These are phyloP conservation scores for Montipora efflorescens DNA, from an alignment of 64 coral and sea anemone species.

Conservation along the genomic window DNA sequence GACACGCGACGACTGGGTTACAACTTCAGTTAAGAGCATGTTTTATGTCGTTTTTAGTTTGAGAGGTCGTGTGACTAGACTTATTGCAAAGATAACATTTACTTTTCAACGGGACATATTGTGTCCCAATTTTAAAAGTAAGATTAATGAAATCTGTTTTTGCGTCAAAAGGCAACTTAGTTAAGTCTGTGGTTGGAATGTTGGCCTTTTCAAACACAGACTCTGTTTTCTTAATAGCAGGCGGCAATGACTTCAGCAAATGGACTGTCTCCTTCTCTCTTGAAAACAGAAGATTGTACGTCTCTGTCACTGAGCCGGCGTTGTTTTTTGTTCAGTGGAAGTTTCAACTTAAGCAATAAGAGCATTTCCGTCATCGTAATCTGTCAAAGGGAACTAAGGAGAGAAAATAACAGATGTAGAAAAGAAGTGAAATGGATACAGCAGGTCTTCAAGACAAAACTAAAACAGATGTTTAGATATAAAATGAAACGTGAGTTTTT, in stretches of 20 bases:
- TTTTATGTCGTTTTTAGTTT: slow-evolving; percentile 34
- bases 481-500: neutral
- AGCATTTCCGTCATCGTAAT: slow-evolving; percentile 36
- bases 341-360: slow-evolving; percentile 10
- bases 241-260: neutral
- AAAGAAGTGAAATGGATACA: slow-evolving; percentile 28
- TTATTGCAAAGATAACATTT: slow-evolving; percentile 34
- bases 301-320: too few relatives aligned
- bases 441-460: slow-evolving; percentile 25
- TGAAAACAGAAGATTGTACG: neutral
- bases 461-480: slow-evolving; percentile 29
- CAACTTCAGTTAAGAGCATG: neutral
- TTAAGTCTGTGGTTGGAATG: slow-evolving; percentile 1
- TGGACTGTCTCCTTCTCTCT: neutral
- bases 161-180: neutral
- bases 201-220: neutral
- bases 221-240: neutral
- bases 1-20: neutral
- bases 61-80: neutral
- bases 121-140: neutral
- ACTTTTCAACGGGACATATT: slow-evolving; percentile 14
- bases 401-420: slow-evolving; percentile 26
- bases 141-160: slow-evolving; percentile 32
- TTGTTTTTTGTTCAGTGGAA: neutral
- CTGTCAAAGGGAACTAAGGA: slow-evolving; percentile 32